Conservation (phyloP, 1,140 invertebrate species). For the Drosophila prosaltans region DNA sequence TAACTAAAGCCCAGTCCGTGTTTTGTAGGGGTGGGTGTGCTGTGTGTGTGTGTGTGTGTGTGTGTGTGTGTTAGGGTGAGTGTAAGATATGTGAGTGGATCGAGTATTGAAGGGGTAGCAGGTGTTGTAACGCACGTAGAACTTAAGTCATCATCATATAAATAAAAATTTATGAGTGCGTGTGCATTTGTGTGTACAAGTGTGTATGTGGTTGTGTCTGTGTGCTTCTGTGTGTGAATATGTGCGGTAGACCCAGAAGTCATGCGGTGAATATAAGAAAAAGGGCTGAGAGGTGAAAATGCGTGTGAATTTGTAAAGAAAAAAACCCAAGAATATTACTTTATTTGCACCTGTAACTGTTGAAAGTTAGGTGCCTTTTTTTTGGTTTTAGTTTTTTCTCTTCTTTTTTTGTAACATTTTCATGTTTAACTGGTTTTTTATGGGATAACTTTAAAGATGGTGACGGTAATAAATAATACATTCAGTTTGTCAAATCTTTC, state of each 20-base stretch:
- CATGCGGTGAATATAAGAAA: constrained; percentile 30
- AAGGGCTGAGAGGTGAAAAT: constrained; percentile 16
- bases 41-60: constrained; percentile 13
- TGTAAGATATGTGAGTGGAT: neutral
- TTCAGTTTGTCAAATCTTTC: no score
- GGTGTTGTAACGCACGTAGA: constrained; percentile 71
- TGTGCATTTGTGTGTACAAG: constrained; percentile 27
- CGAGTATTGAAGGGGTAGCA: constrained; percentile 23
- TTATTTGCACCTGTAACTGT: constrained; percentile 51
- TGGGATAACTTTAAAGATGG: neutral
- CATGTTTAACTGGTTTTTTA: neutral
- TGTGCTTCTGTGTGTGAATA: constrained; percentile 29
- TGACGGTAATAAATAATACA: neutral
- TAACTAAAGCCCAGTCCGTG: constrained; percentile 69
- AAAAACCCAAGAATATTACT: constrained; percentile 38
- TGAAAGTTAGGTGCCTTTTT: constrained; percentile 22
- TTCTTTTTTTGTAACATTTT: neutral
- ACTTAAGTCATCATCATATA: constrained; percentile 81
- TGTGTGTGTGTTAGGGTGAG: no score
- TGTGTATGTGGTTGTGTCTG: constrained; percentile 24
- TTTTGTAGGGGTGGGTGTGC: constrained; percentile 31
- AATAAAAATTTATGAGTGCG: constrained; percentile 75
- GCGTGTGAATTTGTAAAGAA: constrained; percentile 35
- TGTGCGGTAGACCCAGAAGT: constrained; percentile 43
- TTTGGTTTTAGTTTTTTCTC: neutral